phyloP scores from a whole-genome alignment of 1,140 invertebrate species.

The Frieseomelitta varia region DNA sequence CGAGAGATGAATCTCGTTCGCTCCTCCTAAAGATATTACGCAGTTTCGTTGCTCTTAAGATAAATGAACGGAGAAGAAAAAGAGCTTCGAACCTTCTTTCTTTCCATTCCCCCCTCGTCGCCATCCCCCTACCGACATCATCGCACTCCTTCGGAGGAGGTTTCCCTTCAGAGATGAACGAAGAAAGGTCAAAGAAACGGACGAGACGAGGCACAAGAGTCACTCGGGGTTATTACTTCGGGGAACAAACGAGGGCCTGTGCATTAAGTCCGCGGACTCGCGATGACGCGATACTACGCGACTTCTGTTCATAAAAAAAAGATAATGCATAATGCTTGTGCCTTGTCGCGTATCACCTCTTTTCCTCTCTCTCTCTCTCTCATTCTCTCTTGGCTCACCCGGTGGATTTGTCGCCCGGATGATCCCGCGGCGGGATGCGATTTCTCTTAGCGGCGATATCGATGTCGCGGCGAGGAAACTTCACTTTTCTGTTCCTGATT shows the following conservation, averaged over 20 bases:
- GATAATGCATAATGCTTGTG: slow-evolving; percentile 65
- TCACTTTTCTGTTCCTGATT: not conserved
- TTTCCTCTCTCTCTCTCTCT: not conserved
- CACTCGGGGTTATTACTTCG: slow-evolving; percentile 67
- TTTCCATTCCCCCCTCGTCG: not conserved
- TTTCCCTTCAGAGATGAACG: slow-evolving; percentile 9
- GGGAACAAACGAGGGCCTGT: slow-evolving; percentile 73
- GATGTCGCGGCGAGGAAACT: not conserved
- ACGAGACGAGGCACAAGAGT: slow-evolving; percentile 1
- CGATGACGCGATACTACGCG: slow-evolving; percentile 63
- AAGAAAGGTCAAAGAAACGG: not conserved
- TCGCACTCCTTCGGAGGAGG: not conserved
- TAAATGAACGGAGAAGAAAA: slow-evolving; percentile 32
- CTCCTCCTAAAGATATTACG: slow-evolving; percentile 46
- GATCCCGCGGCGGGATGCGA: not conserved
- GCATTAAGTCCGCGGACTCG: slow-evolving; percentile 68
- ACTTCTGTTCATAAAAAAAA: slow-evolving; percentile 71
- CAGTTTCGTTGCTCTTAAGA: slow-evolving; percentile 55
- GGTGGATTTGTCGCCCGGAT: not conserved
- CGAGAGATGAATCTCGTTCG: slow-evolving; percentile 32
- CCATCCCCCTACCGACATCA: not conserved
- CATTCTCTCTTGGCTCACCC: not conserved
- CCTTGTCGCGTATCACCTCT: slow-evolving; percentile 35
- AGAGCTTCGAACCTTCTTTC: not conserved
- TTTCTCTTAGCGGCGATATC: not conserved